A percentile compares a stretch with the other conserved stretches of the same genome.
phyloP scores from a whole-genome alignment of 2,888 invertebrate genomes.

The Cerastis leucographa region DNA sequence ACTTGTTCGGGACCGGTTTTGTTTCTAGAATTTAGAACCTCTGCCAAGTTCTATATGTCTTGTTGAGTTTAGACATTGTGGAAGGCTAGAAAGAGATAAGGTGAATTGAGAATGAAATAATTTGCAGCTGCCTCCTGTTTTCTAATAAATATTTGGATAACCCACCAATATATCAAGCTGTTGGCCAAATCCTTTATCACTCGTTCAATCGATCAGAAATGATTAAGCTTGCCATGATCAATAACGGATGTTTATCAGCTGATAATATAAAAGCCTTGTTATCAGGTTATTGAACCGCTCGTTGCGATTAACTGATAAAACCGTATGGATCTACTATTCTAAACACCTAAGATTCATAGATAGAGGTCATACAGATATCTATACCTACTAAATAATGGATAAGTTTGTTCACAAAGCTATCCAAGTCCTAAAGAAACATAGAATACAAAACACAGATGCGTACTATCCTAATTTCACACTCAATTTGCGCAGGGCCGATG shows the following conservation, averaged over 20 bases:
- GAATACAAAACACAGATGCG: slow-evolving; percentile 23
- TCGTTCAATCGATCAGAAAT: background rate
- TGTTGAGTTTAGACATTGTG: background rate
- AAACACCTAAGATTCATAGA: background rate
- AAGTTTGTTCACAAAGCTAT: background rate
- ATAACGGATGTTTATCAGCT: slow-evolving; percentile 9
- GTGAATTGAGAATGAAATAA: background rate
- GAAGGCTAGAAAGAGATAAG: background rate
- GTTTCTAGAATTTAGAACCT: background rate
- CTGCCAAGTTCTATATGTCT: background rate
- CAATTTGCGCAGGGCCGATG: slow-evolving; percentile 49
- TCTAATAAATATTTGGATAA: background rate
- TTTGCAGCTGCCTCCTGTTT: background rate
- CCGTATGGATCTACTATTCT: background rate
- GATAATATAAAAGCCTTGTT: slow-evolving; percentile 12
- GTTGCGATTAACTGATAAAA: background rate
- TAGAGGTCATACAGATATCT: background rate
- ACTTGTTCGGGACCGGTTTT: background rate
- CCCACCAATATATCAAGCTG: background rate
- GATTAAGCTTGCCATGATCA: background rate
- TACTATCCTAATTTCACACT: slow-evolving; percentile 58
- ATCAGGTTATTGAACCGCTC: slow-evolving; percentile 1
- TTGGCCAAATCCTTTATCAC: background rate
- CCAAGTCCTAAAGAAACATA: slow-evolving; percentile 1
- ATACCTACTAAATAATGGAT: background rate